Evolutionary conservation across 2,113 vertebrate genomes (phyloP).

Genomic region (Poecile atricapillus): DNA sequence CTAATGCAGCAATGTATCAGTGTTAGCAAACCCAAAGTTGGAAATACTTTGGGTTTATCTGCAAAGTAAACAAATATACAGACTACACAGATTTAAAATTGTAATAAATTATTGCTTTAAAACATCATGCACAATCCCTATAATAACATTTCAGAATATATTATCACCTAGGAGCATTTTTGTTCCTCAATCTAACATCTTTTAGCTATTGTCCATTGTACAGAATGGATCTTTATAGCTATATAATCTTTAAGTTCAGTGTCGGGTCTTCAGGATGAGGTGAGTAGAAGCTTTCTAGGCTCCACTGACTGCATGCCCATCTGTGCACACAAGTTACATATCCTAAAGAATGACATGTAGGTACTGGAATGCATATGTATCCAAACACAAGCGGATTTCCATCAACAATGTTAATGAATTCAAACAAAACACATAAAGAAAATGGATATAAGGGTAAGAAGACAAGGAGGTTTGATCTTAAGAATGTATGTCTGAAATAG

Average conservation of each 20-base stretch:
- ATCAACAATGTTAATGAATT: not conserved
- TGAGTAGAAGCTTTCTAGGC: not conserved
- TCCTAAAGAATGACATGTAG: not conserved
- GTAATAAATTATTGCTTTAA: not conserved
- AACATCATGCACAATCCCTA: not conserved
- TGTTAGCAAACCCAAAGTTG: not conserved
- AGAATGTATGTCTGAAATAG: not conserved
- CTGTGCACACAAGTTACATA: fast-evolving
- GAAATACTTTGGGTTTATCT: not conserved
- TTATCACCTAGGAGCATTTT: not conserved
- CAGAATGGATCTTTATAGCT: not conserved
- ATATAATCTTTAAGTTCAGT: not conserved
- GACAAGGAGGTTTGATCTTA: not conserved
- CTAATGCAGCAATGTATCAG: not conserved
- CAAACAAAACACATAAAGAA: not conserved
- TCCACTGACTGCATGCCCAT: not conserved
- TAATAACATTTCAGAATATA: not conserved
- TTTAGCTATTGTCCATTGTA: not conserved
- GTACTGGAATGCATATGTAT: fast-evolving
- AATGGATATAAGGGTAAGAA: not conserved
- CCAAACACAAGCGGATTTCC: not conserved
- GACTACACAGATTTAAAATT: not conserved
- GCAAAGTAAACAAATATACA: not conserved
- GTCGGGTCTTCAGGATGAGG: not conserved
- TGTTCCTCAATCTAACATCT: not conserved